Conservation (phyloP, 1,140 invertebrate genomes). For the Globodera rostochiensis region DNA sequence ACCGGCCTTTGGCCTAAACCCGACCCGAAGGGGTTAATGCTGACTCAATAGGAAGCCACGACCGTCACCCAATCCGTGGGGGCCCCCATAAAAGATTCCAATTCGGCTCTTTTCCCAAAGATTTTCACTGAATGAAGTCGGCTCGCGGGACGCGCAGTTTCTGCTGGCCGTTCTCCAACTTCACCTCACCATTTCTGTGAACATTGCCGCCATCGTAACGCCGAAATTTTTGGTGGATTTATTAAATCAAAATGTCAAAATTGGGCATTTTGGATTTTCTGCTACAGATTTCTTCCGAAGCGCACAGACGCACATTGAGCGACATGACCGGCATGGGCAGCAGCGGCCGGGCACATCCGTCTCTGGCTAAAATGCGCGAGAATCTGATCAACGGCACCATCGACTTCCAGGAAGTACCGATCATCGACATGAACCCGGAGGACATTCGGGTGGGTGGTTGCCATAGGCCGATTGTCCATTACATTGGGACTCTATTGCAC, state of each 20-base stretch:
- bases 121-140: constrained; percentile 20
- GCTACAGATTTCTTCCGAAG: constrained; percentile 42
- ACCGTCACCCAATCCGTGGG: no score
- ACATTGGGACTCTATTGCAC: background rate
- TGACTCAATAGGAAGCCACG: no score
- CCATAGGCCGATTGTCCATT: no score
- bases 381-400: constrained; percentile 79
- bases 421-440: constrained; percentile 84
- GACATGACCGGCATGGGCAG: constrained; percentile 63
- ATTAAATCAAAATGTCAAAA: background rate
- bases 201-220: constrained; percentile 55
- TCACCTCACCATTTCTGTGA: constrained; percentile 64
- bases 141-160: constrained; percentile 36
- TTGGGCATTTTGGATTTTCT: background rate
- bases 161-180: constrained; percentile 60
- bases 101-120: background rate
- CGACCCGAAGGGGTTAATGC: no score
- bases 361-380: constrained; percentile 69
- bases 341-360: constrained; percentile 66
- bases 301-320: constrained; percentile 64
- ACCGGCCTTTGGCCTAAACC: no score
- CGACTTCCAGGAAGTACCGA: constrained; percentile 81
- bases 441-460: constrained; percentile 75
- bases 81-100: no score
- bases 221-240: constrained; percentile 50